Base-by-base conservation (phyloP, 2,888 invertebrate species). In the Melinaea marsaeus region DNA sequence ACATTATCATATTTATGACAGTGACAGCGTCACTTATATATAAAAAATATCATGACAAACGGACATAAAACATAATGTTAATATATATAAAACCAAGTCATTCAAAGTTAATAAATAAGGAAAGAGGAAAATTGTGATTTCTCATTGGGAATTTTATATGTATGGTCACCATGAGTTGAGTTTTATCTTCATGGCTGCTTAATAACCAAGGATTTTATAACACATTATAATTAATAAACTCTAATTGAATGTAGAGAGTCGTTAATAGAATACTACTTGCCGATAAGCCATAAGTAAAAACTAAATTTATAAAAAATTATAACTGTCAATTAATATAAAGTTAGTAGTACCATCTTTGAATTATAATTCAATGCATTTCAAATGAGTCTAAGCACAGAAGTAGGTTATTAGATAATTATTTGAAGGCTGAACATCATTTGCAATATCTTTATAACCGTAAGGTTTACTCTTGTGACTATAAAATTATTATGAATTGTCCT, bases 341-440 rank as follows among this genome's bases (percentile, higher is more conserved):
- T 22, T 22, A 22, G 22, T 22, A 1, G 22, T 22, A 22, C 37
- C 7, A 37, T 37, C 7, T 37, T 37, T 37, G 37, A 37, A 37
- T 4, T 37, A 37, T 60, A 62, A 62, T 60, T 61, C 47, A 56
- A 45, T 37, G 22, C 7, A 7, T 37, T 37, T 37, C 5, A 37
- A 59, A 66, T 57, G 61, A 58, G 55, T 45, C 61, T 63, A 62
- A 62, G 66, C 62, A 65, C 60, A 58, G 58, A 71, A 69, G 68
- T 69, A 63, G 72, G 71, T 64, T 63, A 71, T 64, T 66, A 64
- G 69, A 67, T 69, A 64, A 68, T 65, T 66, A 63, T 60, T 63
- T 66, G 66, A 69, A 72, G 69, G 72, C 59, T 69, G 46, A 57
- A 45, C 58, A 54, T 45, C n/a, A 45, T 47, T 62, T 42, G 37